Conservation (phyloP, 2,113 vertebrate species). For the Rutilus rutilus region DNA sequence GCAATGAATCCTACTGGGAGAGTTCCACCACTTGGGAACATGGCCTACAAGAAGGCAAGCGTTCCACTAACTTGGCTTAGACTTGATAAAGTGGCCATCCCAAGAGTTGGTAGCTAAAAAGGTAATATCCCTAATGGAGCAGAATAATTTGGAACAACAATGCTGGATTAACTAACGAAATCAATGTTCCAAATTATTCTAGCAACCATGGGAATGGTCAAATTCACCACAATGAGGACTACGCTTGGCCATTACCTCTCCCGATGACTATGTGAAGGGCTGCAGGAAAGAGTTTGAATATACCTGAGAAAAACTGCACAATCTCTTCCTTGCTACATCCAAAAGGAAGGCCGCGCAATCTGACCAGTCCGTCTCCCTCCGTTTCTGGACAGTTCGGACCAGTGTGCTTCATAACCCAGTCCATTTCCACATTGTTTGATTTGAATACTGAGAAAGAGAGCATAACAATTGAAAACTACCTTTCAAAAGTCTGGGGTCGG, state of each 20-base stretch:
- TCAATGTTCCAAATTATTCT: neutral
- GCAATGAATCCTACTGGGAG: conserved; percentile 11
- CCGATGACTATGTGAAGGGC: conserved; percentile 36
- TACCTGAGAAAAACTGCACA: conserved; percentile 99
- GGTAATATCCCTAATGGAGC: neutral
- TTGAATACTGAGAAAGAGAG: conserved; percentile 87
- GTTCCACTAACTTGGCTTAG: conserved; percentile 28
- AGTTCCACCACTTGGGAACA: conserved; percentile 24
- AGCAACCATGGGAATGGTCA: conserved; percentile 30
- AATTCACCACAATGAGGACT: conserved; percentile 24
- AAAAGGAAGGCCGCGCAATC: conserved; percentile 96
- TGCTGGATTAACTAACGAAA: neutral
- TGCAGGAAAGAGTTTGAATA: conserved; percentile 47
- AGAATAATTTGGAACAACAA: neutral
- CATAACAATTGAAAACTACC: neutral
- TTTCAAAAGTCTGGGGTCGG: neutral
- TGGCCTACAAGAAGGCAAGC: neutral
- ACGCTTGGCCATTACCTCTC: conserved; percentile 22
- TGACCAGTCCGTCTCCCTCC: conserved; percentile 94
- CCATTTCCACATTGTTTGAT: conserved; percentile 99
- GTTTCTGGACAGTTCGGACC: conserved; percentile 97
- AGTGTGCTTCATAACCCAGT: conserved; percentile 99
- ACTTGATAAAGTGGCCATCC: conserved; percentile 24
- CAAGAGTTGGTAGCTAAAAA: conserved; percentile 27
- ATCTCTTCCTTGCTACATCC: conserved; percentile 99